These are phyloP conservation scores for Thermophis baileyi DNA, from an alignment of 2,113 vertebrate species.

Conservation along the genomic window DNA sequence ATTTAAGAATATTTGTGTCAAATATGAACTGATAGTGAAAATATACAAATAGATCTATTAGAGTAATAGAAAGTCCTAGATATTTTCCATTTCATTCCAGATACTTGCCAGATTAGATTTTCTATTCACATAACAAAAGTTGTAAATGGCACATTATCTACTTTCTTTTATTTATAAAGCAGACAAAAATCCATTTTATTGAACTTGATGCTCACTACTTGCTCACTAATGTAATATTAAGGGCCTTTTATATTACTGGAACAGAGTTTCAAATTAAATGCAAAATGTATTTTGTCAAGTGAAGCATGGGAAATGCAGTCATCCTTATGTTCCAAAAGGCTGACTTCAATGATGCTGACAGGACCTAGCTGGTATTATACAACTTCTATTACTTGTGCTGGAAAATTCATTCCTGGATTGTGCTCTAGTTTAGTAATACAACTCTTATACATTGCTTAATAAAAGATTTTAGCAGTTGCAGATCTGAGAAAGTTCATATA, in stretches of 20 bases:
- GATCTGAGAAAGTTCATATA: background rate
- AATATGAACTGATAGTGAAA: background rate
- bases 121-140: constrained; percentile 40
- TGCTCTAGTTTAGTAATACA: constrained; percentile 20
- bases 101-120: constrained; percentile 35
- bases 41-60: constrained; percentile 18
- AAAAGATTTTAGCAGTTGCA: background rate
- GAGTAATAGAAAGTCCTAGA: background rate
- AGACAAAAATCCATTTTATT: constrained; percentile 55
- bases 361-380: background rate
- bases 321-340: constrained; percentile 15
- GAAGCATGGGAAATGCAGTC: constrained; percentile 14
- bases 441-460: background rate
- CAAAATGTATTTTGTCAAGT: constrained; percentile 48
- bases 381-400: background rate
- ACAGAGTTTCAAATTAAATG: constrained; percentile 55
- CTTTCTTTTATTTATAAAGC: constrained; percentile 57
- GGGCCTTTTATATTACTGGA: constrained; percentile 36
- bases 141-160: constrained; percentile 52
- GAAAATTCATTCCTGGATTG: background rate
- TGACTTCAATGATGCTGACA: constrained; percentile 28
- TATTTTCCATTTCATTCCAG: constrained; percentile 35
- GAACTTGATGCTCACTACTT: constrained; percentile 41
- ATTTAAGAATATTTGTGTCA: constrained; percentile 12
- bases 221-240: constrained; percentile 54